Base-by-base conservation (phyloP, 37 sponge, comb jelly and placozoan species). In the Spongia lamella region DNA sequence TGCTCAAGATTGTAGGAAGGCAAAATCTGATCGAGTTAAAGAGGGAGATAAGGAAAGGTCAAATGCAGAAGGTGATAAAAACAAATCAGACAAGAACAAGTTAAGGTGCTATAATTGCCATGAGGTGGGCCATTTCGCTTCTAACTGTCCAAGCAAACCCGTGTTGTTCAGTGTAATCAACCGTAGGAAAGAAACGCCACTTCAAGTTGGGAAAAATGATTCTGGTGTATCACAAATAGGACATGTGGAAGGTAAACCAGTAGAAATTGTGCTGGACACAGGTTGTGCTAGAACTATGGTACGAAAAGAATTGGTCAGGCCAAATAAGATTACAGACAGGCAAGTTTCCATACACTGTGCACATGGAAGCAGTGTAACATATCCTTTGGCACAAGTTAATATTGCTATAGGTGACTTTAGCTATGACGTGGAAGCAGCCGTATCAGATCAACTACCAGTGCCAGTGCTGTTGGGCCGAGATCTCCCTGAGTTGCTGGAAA, bases 231-330 rank as follows among this genome's bases (percentile, higher is more conserved):
- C n/a, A n/a, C n/a, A n/a, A n/a, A n/a, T n/a, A n/a, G n/a, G n/a
- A n/a, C n/a, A n/a, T n/a, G n/a, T n/a, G n/a, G n/a, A n/a, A n/a
- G n/a, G n/a, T n/a, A n/a, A n/a, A n/a, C n/a, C n/a, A n/a, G n/a
- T n/a, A n/a, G 70, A 64, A 20, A 68, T 69, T 29, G 50, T 79
- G n/a, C 36, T 79, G 51, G 80, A 79, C 70, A 79, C 80, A 7
- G 80, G 80, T 0, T 70, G 70, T 16, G 29, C 80, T 16, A 51
- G 37, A 50, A 70, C 80, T 6, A 39, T 79, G 70, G 70, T 79
- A 32, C 70, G 36, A 30, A 70, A 51, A 15, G 70, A 79, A 26
- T 61, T 79, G 51, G 70, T 79, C n/a, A 31, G 70, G 43, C n/a
- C 20, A 21, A 50, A 68, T 9, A 68, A 37, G 24, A 68, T 56